Evolutionary conservation across 1,140 invertebrate species (phyloP), one percentile per base, ranked within the genome.

Genomic region (Mylabris phalerata): DNA sequence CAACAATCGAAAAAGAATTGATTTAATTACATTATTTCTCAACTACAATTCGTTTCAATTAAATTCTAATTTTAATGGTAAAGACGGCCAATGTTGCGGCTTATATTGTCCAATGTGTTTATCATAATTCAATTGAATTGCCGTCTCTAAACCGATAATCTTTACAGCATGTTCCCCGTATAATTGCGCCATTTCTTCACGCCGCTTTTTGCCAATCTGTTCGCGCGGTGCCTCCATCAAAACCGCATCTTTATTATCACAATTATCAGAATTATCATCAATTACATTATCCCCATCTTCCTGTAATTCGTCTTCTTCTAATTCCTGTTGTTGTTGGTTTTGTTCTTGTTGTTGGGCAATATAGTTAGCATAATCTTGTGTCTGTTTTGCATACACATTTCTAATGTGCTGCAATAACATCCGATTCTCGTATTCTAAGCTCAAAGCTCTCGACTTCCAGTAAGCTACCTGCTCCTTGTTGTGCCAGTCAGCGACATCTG

Each of bases 81-180:
- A 84, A 71, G 84, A 85, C 0, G 88, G 88, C 89, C 88, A 90
- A 51, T 82, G 79, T 46, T 78, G 73, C 11, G 85, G 82, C 62
- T 85, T 83, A 10, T 75, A 65, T 57, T 78, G 78, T 69, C 88
- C 84, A 64, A 78, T 75, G 55, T 82, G 78, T 62, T 79, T 75
- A 59, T 89, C 82, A 69, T 80, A 85, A 32, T 80, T 80, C 45
- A 86, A 77, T 63, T 87, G 79, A 41, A 88, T 64, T 6, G 84
- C 82, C 52, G 84, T 87, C 77, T 91, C 88, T 79, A 89, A 83
- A 2, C 83, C 85, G 62, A 84, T 79, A 67, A 90, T 86, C 69
- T 78, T 84, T n/a, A 83, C 74, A 66, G 83, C 80, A 10, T 74
- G 76, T 24, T 77, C 70, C 2, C 84, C 84, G 69, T 87, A 87